Evolutionary conservation across 2,888 invertebrate genomes (phyloP), one percentile per base, ranked within the genome.

Genomic region (Syrphus vitripennis): DNA sequence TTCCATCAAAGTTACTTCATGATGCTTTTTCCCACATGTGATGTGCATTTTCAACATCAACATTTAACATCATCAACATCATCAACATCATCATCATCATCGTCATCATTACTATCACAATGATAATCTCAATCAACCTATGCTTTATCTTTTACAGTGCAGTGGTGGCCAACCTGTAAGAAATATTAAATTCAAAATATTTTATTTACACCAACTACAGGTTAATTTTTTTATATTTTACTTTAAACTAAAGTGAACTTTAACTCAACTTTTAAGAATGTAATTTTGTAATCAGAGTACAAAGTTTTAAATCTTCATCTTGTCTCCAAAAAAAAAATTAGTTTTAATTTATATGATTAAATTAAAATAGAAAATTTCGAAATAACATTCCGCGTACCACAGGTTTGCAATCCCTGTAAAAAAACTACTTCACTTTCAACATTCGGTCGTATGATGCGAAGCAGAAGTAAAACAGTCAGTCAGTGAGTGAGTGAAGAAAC

Each of bases 381-480:
- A n/a, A n/a, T n/a, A n/a, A n/a, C n/a, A n/a, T n/a, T n/a, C n/a
- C 50, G 53, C 53, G 29, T 55, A 55, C 16, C n/a, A 55, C 4
- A 55, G 53, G 29, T 29, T 16, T 2, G 0, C 55, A 7, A 26
- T 45, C 21, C 29, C 76, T 42, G 63, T 59, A 19, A 12, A 14
- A 31, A 19, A 31, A 16, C 31, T 45, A 57, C 10, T 16, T 26
- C 31, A 50, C 34, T 3, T 14, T 14, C 50, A 34, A 50, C 70
- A 40, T 48, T 70, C 1, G n/a, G 55, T 40, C 3, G 70, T 67
- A 53, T 12, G 74, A 72, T 82, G 77, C 48, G 61, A 29, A 77
- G 70, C 65, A 76, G 84, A 70, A 74, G 76, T 53, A 65, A 67
- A 29, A 37, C 65, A 86, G 76, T 86, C 82, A 78, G 81, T 86